Conservation (phyloP, 2,113 vertebrate species). For the Pitta sordida region DNA sequence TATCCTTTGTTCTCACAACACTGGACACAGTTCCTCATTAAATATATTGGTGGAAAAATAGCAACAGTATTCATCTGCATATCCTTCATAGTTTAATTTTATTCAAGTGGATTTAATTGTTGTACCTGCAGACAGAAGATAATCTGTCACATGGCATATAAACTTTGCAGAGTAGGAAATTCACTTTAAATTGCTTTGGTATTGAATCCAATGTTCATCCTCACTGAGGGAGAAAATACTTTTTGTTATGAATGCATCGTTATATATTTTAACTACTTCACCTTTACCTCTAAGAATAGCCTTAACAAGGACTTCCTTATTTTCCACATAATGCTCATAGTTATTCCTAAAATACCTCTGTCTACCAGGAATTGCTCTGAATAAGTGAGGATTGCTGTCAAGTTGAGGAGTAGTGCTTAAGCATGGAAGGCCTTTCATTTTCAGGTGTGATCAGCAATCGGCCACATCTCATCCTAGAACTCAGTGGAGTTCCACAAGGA, state of each 20-base stretch:
- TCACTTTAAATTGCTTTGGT: slow-evolving; percentile 38
- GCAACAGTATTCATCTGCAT: background rate
- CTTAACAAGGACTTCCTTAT: background rate
- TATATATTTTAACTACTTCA: slow-evolving; percentile 20
- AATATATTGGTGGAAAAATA: background rate
- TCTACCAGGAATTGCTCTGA: background rate
- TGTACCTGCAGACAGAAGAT: slow-evolving; percentile 28
- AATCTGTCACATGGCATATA: background rate
- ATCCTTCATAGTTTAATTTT: background rate
- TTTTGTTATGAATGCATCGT: slow-evolving; percentile 34
- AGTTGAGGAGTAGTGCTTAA: background rate
- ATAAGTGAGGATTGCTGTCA: background rate
- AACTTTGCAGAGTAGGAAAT: slow-evolving; percentile 23
- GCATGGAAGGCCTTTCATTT: background rate
- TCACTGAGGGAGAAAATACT: slow-evolving; percentile 54
- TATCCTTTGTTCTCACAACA: slow-evolving; percentile 3
- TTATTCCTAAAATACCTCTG: background rate
- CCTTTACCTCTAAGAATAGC: background rate
- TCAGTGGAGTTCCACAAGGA: background rate
- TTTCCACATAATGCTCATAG: background rate
- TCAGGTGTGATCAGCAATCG: background rate
- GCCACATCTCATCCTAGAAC: background rate
- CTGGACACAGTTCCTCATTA: background rate
- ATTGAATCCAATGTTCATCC: slow-evolving; percentile 53
- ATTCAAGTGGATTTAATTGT: slow-evolving; percentile 47